Conservation (phyloP, 2,888 invertebrate genomes). For the Pharmacophagus antenor region DNA sequence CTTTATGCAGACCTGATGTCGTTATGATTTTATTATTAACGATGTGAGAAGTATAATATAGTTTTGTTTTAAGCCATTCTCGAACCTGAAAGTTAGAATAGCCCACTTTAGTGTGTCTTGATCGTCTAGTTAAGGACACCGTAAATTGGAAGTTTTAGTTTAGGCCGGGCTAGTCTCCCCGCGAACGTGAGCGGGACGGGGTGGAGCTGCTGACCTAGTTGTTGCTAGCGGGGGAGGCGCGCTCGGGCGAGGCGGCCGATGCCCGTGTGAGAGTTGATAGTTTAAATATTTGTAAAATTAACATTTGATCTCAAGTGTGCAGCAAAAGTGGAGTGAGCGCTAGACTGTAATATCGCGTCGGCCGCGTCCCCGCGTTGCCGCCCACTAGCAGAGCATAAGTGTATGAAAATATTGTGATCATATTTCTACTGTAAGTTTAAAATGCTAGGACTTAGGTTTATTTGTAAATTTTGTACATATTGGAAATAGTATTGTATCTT, state of each 20-base stretch:
- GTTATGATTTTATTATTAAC: slow-evolving; percentile 40
- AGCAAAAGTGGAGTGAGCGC: slow-evolving; percentile 74
- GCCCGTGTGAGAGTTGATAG: slow-evolving; percentile 73
- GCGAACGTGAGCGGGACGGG: slow-evolving; percentile 8
- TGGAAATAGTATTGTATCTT: slow-evolving; percentile 81
- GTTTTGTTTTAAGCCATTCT: slow-evolving; percentile 56
- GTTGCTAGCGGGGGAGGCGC: slow-evolving; percentile 9
- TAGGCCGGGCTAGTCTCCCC: slow-evolving; percentile 19
- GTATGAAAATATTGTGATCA: slow-evolving; percentile 81
- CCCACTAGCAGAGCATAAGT: slow-evolving; percentile 62
- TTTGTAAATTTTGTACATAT: slow-evolving; percentile 82
- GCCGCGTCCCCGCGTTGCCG: slow-evolving; percentile 53
- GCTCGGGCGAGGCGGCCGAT: slow-evolving; percentile 55
- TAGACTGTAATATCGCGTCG: slow-evolving; percentile 64
- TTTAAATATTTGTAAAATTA: slow-evolving; percentile 76
- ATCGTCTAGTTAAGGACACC: slow-evolving; percentile 38
- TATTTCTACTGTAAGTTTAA: slow-evolving; percentile 77
- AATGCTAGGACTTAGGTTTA: slow-evolving; percentile 71
- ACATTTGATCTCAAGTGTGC: slow-evolving; percentile 81
- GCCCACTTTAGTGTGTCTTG: slow-evolving; percentile 42
- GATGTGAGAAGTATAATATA: slow-evolving; percentile 76
- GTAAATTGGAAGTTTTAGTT: slow-evolving; percentile 37
- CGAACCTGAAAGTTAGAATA: slow-evolving; percentile 35
- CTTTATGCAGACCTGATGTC: slow-evolving; percentile 48
- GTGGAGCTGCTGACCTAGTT: too few relatives aligned